phyloP scores from a whole-genome alignment of 1,140 invertebrate species.

The Chrysomallon squamiferum region DNA sequence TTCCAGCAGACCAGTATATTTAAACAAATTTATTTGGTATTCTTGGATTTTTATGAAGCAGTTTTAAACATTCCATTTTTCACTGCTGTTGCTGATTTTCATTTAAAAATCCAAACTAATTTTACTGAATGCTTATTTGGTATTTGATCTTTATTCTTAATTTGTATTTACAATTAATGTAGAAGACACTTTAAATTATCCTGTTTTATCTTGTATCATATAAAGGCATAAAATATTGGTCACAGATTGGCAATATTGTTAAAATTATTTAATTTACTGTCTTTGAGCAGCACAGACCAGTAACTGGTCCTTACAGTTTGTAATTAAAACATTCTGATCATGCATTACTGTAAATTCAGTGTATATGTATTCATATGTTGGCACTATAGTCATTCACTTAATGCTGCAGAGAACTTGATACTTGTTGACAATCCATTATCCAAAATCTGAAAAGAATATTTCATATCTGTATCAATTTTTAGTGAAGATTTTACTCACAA shows the following conservation, averaged over 20 bases:
- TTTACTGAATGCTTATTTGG: too few species aligned
- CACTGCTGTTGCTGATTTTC: too few species aligned
- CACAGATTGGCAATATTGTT: slow-evolving; percentile 8
- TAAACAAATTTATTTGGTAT: too few species aligned
- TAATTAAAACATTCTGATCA: neutral
- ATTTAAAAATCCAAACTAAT: too few species aligned
- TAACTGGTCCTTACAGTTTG: neutral
- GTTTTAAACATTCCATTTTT: too few species aligned
- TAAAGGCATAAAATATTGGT: neutral
- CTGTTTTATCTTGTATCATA: neutral
- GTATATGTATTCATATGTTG: neutral
- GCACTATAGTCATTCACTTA: neutral
- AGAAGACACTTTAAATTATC: too few species aligned
- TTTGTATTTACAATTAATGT: too few species aligned
- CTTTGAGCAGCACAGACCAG: neutral
- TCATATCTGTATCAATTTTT: too few species aligned
- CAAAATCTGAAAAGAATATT: too few species aligned
- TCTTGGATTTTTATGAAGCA: too few species aligned
- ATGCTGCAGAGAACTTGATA: neutral
- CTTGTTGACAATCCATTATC: neutral
- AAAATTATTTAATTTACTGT: slow-evolving; percentile 13
- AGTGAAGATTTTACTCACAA: too few species aligned
- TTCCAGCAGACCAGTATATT: slow-evolving; percentile 12
- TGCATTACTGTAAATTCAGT: neutral
- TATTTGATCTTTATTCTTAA: too few species aligned